Evolutionary conservation across 2,113 vertebrate species (phyloP).

Genomic region (Cololabis saira): DNA sequence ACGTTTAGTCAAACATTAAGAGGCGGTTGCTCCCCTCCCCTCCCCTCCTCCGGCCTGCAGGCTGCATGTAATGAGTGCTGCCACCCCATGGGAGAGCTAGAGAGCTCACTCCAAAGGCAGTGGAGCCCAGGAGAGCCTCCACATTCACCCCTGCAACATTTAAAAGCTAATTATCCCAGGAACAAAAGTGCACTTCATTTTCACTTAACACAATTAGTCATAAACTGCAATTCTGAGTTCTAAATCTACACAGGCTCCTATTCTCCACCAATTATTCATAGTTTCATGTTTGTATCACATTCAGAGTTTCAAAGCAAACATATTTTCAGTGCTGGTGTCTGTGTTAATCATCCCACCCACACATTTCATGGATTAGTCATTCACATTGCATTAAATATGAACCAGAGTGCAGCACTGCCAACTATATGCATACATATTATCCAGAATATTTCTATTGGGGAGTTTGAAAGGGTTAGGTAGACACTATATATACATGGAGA

Average conservation of each 20-base stretch:
- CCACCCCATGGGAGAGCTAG: slow-evolving; percentile 76
- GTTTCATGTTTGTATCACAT: slow-evolving; percentile 79
- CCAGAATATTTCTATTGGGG: slow-evolving; percentile 71
- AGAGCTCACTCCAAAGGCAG: slow-evolving; percentile 77
- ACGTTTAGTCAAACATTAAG: slow-evolving; percentile 14
- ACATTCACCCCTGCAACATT: slow-evolving; percentile 76
- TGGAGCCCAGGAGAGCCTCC: slow-evolving; percentile 64
- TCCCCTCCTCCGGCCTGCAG: slow-evolving; percentile 45
- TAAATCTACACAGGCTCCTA: slow-evolving; percentile 75
- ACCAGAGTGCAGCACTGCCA: slow-evolving; percentile 75
- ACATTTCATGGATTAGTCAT: slow-evolving; percentile 82
- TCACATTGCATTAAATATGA: slow-evolving; percentile 78
- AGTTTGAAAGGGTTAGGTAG: slow-evolving; percentile 75
- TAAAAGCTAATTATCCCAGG: slow-evolving; percentile 82
- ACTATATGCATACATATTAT: slow-evolving; percentile 73
- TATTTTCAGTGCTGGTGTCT: slow-evolving; percentile 78
- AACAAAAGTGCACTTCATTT: slow-evolving; percentile 86
- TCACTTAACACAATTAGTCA: slow-evolving; percentile 87
- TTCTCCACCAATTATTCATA: slow-evolving; percentile 85
- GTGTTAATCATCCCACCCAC: slow-evolving; percentile 84
- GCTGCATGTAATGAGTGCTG: slow-evolving; percentile 51
- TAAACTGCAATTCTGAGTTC: slow-evolving; percentile 81
- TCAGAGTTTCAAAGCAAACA: slow-evolving; percentile 84
- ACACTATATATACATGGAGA: slow-evolving; percentile 69
- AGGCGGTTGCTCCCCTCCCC: slow-evolving; percentile 16